These are phyloP conservation scores for Lagopus muta DNA, from an alignment of 2,113 vertebrate genomes.

Conservation along the genomic window DNA sequence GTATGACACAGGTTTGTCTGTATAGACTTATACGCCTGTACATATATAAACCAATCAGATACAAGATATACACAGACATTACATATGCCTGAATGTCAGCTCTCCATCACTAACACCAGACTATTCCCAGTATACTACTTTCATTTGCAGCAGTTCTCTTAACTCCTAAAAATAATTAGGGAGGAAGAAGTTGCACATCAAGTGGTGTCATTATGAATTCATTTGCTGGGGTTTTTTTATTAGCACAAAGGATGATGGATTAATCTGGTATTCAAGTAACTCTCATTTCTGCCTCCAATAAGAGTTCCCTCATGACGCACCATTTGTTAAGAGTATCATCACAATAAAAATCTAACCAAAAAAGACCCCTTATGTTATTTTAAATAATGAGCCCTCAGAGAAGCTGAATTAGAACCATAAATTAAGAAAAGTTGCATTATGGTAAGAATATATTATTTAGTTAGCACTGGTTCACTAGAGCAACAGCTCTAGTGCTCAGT, in stretches of 20 bases:
- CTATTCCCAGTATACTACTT: background rate
- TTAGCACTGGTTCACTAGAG: background rate
- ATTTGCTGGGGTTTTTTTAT: conserved; percentile 3
- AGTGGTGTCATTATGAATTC: conserved; percentile 23
- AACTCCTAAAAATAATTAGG: conserved; percentile 21
- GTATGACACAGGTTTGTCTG: background rate
- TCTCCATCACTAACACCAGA: background rate
- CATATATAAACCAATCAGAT: background rate
- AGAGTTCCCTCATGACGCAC: conserved; percentile 20
- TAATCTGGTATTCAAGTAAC: conserved; percentile 43
- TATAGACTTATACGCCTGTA: background rate
- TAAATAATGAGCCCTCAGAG: conserved; percentile 53
- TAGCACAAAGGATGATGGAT: conserved; percentile 29
- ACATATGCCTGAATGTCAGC: background rate
- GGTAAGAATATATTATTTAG: background rate
- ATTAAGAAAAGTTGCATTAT: background rate
- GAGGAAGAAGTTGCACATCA: conserved; percentile 18
- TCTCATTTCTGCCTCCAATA: conserved; percentile 4
- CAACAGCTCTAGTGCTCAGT: background rate
- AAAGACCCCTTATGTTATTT: conserved; percentile 20
- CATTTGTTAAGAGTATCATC: conserved; percentile 56
- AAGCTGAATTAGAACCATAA: conserved; percentile 11
- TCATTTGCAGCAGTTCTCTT: background rate
- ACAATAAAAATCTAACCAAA: conserved; percentile 45
- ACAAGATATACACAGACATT: background rate